A percentile compares a stretch with the other conserved stretches of the same genome.
Evolutionary conservation across 2,888 invertebrate genomes (phyloP).

Genomic region (Gastracanthus pulcherrimus): DNA sequence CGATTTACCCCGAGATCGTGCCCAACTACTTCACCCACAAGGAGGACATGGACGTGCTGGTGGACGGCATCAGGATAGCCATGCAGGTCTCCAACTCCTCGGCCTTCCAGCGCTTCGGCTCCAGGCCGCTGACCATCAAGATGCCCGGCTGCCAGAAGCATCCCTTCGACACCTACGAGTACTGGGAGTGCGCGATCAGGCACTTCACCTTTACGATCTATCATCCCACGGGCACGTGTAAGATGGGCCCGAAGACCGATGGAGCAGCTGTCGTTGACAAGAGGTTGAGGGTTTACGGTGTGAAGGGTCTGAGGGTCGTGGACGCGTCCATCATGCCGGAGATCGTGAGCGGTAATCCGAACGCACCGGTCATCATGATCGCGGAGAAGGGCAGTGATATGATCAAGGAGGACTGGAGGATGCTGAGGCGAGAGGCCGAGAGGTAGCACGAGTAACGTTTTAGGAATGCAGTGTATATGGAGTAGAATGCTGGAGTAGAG

Average conservation of each 20-base stretch:
- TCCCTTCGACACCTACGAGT: slow-evolving; percentile 87
- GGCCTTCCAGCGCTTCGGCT: slow-evolving; percentile 89
- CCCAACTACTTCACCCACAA: slow-evolving; percentile 95
- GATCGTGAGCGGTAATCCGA: slow-evolving; percentile 93
- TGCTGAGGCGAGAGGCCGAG: slow-evolving; percentile 56
- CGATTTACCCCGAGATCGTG: slow-evolving; percentile 90
- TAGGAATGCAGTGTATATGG: neutral
- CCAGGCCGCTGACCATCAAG: slow-evolving; percentile 87
- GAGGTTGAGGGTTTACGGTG: slow-evolving; percentile 87
- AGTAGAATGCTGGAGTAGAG: neutral
- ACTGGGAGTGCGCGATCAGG: slow-evolving; percentile 91
- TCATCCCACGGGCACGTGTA: slow-evolving; percentile 91
- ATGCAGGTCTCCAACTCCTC: slow-evolving; percentile 88
- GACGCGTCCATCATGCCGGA: slow-evolving; percentile 94
- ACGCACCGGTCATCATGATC: slow-evolving; percentile 94
- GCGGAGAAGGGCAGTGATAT: slow-evolving; percentile 93
- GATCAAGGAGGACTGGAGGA: slow-evolving; percentile 90
- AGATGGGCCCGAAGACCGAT: slow-evolving; percentile 90
- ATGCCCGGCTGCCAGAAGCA: slow-evolving; percentile 90
- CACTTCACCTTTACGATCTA: slow-evolving; percentile 91
- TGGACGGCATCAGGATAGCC: slow-evolving; percentile 91
- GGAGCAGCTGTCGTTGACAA: slow-evolving; percentile 89
- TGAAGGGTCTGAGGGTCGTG: slow-evolving; percentile 87
- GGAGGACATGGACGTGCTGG: slow-evolving; percentile 87
- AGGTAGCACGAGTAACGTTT: slow-evolving; percentile 36